Conservation (phyloP, 1,140 invertebrate genomes). For the Meloidogyne hapla region DNA sequence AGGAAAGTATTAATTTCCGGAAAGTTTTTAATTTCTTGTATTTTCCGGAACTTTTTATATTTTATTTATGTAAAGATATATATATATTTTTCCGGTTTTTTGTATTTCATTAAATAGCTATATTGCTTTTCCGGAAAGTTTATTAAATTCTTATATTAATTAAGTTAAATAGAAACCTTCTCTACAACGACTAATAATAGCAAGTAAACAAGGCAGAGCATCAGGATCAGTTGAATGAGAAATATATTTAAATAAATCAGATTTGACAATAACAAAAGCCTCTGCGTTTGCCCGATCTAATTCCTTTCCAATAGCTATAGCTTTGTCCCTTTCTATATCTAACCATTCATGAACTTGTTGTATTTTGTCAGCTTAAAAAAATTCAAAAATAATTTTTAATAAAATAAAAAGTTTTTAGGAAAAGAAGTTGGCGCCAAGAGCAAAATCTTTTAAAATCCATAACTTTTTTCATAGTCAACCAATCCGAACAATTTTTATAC, state of each 20-base stretch:
- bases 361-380: not conserved
- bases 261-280: not conserved
- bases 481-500: no score
- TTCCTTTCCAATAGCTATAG: not conserved
- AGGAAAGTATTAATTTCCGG: no score
- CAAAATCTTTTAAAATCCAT: no score
- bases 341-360: not conserved
- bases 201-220: not conserved
- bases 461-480: no score
- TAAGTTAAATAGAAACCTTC: not conserved
- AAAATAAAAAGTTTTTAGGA: not conserved
- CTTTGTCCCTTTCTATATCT: not conserved
- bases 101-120: no score
- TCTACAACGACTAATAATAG: constrained; percentile 10
- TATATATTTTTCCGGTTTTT: no score
- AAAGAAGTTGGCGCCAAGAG: no score
- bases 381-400: not conserved
- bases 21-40: no score
- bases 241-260: not conserved
- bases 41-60: no score
- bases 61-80: no score
- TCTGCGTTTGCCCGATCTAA: not conserved
- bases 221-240: constrained; percentile 13
- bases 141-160: no score
- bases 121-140: no score